Evolutionary conservation across 2,888 invertebrate genomes (phyloP).

Genomic region (Philaethria dido): DNA sequence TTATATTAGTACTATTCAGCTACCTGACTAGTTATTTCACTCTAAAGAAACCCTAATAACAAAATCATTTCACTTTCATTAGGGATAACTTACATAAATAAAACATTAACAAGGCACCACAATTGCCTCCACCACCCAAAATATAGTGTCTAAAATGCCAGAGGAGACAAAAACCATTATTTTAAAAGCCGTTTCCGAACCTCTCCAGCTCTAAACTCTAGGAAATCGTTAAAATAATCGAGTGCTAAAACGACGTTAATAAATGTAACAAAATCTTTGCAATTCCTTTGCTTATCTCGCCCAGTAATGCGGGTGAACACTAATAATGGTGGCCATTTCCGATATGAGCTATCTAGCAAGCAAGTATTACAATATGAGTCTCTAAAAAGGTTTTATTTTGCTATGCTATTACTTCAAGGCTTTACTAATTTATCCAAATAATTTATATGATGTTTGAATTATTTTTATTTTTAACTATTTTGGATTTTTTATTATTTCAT

Average conservation of each 20-base stretch:
- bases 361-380: constrained; percentile 65
- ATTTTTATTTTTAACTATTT: no score
- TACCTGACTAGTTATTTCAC: no score
- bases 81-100: neutral
- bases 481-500: neutral
- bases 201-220: constrained; percentile 17
- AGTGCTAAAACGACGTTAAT: constrained; percentile 44
- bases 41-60: neutral
- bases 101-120: neutral
- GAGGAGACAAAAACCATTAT: constrained; percentile 23
- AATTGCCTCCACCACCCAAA: neutral
- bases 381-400: constrained; percentile 59
- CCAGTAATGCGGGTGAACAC: constrained; percentile 55
- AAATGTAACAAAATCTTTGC: constrained; percentile 44
- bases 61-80: neutral
- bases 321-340: constrained; percentile 70
- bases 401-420: constrained; percentile 42
- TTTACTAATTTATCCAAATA: constrained; percentile 13
- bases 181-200: constrained; percentile 25
- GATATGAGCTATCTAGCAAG: constrained; percentile 57
- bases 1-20: no score
- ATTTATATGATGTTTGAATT: neutral
- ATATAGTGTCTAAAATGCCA: neutral
- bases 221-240: constrained; percentile 39
- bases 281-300: constrained; percentile 52